These are phyloP conservation scores for Lutjanus campechanus DNA, from an alignment of 2,797 vertebrate genomes.

Conservation along the genomic window DNA sequence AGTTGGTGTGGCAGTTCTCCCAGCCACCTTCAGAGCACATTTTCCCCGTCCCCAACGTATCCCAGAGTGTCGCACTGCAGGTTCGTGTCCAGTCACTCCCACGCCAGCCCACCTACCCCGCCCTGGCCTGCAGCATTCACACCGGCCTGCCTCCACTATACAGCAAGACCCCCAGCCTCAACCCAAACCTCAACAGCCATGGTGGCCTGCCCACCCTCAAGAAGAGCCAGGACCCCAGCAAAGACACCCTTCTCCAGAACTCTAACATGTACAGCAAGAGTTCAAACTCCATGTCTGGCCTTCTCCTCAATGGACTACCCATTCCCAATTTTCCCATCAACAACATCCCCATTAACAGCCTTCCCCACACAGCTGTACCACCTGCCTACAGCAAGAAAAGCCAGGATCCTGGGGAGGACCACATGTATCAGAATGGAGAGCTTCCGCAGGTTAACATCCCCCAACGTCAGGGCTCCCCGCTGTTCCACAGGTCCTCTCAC, in stretches of 20 bases:
- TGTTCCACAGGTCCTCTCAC: constrained; percentile 82
- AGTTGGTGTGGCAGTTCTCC: constrained; percentile 95
- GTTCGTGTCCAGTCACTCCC: constrained; percentile 97
- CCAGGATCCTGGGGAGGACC: constrained; percentile 74
- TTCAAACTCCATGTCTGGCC: constrained; percentile 72
- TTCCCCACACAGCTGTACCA: constrained; percentile 62
- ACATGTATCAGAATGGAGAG: constrained; percentile 77
- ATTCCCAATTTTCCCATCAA: constrained; percentile 80
- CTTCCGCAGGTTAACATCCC: constrained; percentile 80
- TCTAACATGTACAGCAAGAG: constrained; percentile 77
- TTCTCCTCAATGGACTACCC: constrained; percentile 75
- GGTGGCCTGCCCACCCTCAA: constrained; percentile 87
- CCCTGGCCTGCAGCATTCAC: constrained; percentile 96
- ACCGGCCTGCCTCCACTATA: constrained; percentile 84
- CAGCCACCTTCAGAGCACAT: constrained; percentile 96
- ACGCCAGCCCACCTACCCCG: constrained; percentile 95
- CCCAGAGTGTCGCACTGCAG: constrained; percentile 96
- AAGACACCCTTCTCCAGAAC: constrained; percentile 75
- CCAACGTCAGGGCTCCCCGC: constrained; percentile 83
- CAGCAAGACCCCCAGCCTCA: constrained; percentile 80
- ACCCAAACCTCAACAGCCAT: constrained; percentile 75
- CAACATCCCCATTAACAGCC: constrained; percentile 80
- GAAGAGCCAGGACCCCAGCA: constrained; percentile 85
- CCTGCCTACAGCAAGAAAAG: constrained; percentile 76
- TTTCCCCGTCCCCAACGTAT: constrained; percentile 96